phyloP scores from a whole-genome alignment of 2,113 vertebrate species.

The Bubalus kerabau region DNA sequence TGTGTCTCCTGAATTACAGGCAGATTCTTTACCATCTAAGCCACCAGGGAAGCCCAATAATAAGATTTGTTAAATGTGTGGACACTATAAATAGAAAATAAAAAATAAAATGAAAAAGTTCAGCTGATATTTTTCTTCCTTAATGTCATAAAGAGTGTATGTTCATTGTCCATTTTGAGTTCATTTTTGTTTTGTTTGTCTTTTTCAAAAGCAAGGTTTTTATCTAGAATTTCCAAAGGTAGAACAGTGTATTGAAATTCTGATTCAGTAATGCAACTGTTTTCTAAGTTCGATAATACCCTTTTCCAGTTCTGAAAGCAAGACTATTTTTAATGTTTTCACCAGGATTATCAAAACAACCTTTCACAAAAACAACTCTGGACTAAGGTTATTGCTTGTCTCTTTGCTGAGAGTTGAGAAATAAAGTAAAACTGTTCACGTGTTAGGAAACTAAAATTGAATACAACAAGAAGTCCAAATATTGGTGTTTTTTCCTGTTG shows the following conservation, averaged over 20 bases:
- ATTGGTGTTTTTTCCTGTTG: constrained; percentile 36
- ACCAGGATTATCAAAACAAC: constrained; percentile 2
- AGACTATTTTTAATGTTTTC: constrained; percentile 53
- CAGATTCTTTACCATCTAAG: background rate
- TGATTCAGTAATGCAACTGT: background rate
- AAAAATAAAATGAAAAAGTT: background rate
- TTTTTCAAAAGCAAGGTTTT: constrained; percentile 35
- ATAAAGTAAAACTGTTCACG: constrained; percentile 45
- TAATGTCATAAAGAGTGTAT: background rate
- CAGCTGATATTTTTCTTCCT: background rate
- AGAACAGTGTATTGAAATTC: background rate
- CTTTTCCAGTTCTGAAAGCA: constrained; percentile 37
- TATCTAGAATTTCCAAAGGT: constrained; percentile 53
- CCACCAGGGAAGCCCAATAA: background rate
- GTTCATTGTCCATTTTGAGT: background rate
- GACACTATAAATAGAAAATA: background rate
- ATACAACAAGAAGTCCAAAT: constrained; percentile 45
- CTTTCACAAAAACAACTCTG: constrained; percentile 46
- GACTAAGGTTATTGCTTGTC: constrained; percentile 26
- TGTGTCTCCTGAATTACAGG: background rate
- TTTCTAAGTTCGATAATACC: constrained; percentile 32
- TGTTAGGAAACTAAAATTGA: constrained; percentile 41
- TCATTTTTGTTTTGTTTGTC: constrained; percentile 1
- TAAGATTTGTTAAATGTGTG: background rate
- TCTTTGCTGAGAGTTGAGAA: background rate